These are phyloP conservation scores for Ceyx margarethae DNA, from an alignment of 2,113 vertebrate species.

Conservation along the genomic window DNA sequence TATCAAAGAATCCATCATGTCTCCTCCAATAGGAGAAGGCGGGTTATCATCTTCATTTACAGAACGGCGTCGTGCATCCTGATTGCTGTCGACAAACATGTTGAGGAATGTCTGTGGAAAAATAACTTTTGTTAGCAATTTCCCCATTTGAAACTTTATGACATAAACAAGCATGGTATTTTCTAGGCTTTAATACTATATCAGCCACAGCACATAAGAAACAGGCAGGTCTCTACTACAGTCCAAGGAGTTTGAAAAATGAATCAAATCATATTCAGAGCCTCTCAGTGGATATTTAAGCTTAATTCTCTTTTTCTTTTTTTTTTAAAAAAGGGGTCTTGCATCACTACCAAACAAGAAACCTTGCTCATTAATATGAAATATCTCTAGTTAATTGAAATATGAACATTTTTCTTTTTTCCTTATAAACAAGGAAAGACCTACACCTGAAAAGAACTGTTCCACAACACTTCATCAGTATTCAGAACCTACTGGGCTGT, in stretches of 20 bases:
- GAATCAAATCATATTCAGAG: background rate
- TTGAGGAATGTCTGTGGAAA: slow-evolving; percentile 91
- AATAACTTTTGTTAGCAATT: background rate
- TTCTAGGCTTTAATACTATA: background rate
- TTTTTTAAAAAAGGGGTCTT: background rate
- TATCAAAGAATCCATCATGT: slow-evolving; percentile 92
- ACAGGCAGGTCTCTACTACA: background rate
- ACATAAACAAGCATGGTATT: background rate
- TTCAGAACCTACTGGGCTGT: background rate
- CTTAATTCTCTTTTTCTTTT: background rate
- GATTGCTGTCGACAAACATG: slow-evolving; percentile 99
- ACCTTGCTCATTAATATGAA: background rate
- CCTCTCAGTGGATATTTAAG: background rate
- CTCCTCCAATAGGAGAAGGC: slow-evolving; percentile 93
- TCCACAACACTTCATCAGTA: background rate
- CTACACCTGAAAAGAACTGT: background rate
- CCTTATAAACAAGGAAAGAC: background rate
- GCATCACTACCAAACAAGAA: background rate
- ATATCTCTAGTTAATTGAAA: background rate
- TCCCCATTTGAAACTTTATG: background rate
- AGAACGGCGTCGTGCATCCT: slow-evolving; percentile 93
- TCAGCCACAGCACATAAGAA: background rate
- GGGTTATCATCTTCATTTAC: slow-evolving; percentile 98
- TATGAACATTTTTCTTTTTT: background rate
- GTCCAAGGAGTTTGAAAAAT: background rate